Percentiles rank a stretch among this genome's conserved stretches.
Evolutionary conservation across 1,140 invertebrate species (phyloP).

Genomic region (Amyelois transitella): DNA sequence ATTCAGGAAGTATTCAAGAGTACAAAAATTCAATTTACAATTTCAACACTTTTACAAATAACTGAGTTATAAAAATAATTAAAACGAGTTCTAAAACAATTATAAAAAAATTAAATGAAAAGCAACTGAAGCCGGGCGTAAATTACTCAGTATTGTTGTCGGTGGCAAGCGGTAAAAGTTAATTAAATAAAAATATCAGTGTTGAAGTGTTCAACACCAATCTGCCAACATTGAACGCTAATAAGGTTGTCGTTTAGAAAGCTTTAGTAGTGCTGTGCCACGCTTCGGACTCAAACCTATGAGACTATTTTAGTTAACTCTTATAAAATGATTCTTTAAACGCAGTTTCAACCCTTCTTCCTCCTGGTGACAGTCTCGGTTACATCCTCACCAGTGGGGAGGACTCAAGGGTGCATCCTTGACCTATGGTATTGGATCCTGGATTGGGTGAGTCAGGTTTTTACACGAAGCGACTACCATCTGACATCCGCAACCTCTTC

Average conservation of each 20-base stretch:
- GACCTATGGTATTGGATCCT: too few species aligned
- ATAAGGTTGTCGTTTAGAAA: conserved; percentile 52
- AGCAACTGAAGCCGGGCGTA: conserved; percentile 41
- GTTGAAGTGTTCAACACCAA: conserved; percentile 63
- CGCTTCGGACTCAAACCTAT: too few species aligned
- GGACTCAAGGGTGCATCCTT: too few species aligned
- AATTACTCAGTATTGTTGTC: conserved; percentile 61
- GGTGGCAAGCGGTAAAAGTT: conserved; percentile 49
- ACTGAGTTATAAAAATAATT: conserved; percentile 19
- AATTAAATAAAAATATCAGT: conserved; percentile 69
- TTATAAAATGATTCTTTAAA: too few species aligned
- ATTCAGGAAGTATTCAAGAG: neutral
- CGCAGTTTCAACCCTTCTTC: too few species aligned
- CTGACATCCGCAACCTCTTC: too few species aligned
- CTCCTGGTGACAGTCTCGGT: too few species aligned
- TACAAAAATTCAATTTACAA: neutral
- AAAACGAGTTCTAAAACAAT: conserved; percentile 20
- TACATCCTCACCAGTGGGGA: too few species aligned
- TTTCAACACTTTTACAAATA: conserved; percentile 15
- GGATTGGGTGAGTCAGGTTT: too few species aligned
- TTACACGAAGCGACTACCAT: too few species aligned
- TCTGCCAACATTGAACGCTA: conserved; percentile 69
- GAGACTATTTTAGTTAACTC: too few species aligned
- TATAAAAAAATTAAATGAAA: conserved; percentile 28
- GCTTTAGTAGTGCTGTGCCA: too few species aligned